Base-by-base conservation (phyloP, 2,888 invertebrate genomes). In the Parelbella ahira region DNA sequence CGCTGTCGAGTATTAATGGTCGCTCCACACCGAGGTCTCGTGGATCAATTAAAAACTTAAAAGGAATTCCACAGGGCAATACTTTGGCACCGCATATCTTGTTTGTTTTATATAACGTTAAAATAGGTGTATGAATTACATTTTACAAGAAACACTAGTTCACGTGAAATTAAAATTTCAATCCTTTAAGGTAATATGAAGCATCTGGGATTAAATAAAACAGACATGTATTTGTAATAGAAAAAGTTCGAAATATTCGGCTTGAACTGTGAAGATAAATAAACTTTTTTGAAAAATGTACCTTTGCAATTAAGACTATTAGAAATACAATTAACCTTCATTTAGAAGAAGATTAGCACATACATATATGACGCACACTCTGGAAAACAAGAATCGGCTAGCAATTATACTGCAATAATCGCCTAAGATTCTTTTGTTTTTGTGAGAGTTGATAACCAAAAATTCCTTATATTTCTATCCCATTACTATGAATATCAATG, bases 1-100 rank as follows among this genome's bases (percentile, higher is more conserved):
- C 36, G 9, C 11, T 39, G 41, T 33, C 20, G 9, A 10, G 25
- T 41, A 32, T 27, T 41, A 25, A 41, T 33, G 39, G 19, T 20
- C 3, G 13, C 9, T 33, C 8, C 6, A 20, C 24, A 23, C 13
- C 9, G 15, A 29, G 29, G 37, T 9, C 37, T 36, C 7, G 4
- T 10, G 10, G 29, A 11, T 29, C 21, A 38, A 38, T 21, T 38
- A 29, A 38, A 24, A 38, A 23, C 37, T 21, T 13, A 20, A 19
- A 7, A 7, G 29, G 23, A 15, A 23, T 29, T 7, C 20, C 23
- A 10, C 29, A 29, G 23, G 21, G 28, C 7, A 20, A 7, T 5
- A 11, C 9, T 15, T 23, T 36, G 4, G 15, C 2, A 18, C 12
- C 28, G n/a, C n/a, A 29, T 13, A 13, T 37, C 9, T 28, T 34